phyloP scores from a whole-genome alignment of 30 jellyfish, hydroid and myxozoan species.

The Hydractinia echinata region DNA sequence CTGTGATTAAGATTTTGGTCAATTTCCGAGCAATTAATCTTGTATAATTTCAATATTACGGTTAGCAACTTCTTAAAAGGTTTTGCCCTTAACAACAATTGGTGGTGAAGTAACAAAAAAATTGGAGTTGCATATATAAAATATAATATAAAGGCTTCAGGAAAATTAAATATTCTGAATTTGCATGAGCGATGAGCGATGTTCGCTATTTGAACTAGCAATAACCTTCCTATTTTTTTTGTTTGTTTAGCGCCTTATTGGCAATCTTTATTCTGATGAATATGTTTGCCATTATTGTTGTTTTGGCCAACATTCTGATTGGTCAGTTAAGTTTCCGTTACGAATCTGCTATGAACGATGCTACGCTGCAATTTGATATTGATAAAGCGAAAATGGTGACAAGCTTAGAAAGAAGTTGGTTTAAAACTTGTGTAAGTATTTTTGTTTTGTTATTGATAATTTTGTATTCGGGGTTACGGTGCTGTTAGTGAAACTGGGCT shows the following conservation, averaged over 20 bases:
- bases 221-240: not conserved
- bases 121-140: too few species aligned
- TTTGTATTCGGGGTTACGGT: too few species aligned
- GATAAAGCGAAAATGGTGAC: conserved; percentile 66
- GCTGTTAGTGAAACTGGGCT: too few species aligned
- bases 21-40: too few species aligned
- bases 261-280: conserved; percentile 50
- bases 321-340: conserved; percentile 85
- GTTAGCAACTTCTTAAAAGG: too few species aligned
- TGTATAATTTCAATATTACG: too few species aligned
- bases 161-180: not conserved
- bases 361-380: conserved; percentile 60
- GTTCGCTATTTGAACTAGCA: conserved; percentile 3
- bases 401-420: conserved; percentile 51
- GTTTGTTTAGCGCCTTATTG: conserved; percentile 47
- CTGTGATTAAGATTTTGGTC: too few species aligned
- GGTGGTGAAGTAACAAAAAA: too few species aligned
- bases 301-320: conserved; percentile 75
- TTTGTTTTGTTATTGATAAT: not conserved
- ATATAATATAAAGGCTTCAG: too few species aligned
- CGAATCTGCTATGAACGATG: conserved; percentile 61
- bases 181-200: not conserved
- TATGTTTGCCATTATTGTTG: conserved; percentile 61
- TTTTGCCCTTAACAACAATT: too few species aligned
- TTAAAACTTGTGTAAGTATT: conserved; percentile 49